phyloP scores from a whole-genome alignment of 2,113 vertebrate species.

The Sinocyclocheilus anophthalmus region DNA sequence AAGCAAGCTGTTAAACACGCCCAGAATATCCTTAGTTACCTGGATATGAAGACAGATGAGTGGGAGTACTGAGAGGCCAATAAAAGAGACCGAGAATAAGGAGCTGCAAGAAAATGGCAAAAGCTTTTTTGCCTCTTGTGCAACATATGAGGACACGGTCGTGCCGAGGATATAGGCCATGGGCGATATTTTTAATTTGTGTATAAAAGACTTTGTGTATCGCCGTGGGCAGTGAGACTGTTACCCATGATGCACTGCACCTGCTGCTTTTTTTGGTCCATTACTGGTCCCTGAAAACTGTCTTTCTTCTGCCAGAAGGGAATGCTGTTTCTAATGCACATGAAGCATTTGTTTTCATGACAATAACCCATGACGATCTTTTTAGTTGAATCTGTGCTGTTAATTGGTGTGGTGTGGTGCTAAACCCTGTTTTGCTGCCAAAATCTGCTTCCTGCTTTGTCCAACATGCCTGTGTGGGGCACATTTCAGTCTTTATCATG shows the following conservation, averaged over 20 bases:
- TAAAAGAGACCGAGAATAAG: slow-evolving; percentile 30
- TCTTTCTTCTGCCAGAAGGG: slow-evolving; percentile 53
- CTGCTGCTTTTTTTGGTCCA: slow-evolving; percentile 61
- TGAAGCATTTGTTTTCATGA: slow-evolving; percentile 33
- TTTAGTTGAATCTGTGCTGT: slow-evolving; percentile 39
- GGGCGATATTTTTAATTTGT: slow-evolving; percentile 43
- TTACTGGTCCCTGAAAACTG: slow-evolving; percentile 46
- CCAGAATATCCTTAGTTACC: slow-evolving; percentile 94
- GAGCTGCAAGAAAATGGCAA: slow-evolving; percentile 16
- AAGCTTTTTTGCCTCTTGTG: slow-evolving; percentile 42
- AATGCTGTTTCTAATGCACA: slow-evolving; percentile 26
- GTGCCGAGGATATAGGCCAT: neutral
- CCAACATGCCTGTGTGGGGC: slow-evolving; percentile 45
- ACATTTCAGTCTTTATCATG: slow-evolving; percentile 27
- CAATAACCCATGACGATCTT: slow-evolving; percentile 21
- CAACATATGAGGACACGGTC: neutral
- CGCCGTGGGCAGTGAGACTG: slow-evolving; percentile 59
- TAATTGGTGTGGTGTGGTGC: slow-evolving; percentile 47
- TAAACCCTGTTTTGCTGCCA: slow-evolving; percentile 55
- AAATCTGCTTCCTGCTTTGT: slow-evolving; percentile 56
- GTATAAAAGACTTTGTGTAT: slow-evolving; percentile 55
- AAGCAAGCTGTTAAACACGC: slow-evolving; percentile 96
- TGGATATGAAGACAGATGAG: slow-evolving; percentile 97
- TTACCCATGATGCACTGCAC: slow-evolving; percentile 70
- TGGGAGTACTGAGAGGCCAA: slow-evolving; percentile 86